Conservation (phyloP, 2,888 invertebrate genomes). For the Andrena minutula region DNA sequence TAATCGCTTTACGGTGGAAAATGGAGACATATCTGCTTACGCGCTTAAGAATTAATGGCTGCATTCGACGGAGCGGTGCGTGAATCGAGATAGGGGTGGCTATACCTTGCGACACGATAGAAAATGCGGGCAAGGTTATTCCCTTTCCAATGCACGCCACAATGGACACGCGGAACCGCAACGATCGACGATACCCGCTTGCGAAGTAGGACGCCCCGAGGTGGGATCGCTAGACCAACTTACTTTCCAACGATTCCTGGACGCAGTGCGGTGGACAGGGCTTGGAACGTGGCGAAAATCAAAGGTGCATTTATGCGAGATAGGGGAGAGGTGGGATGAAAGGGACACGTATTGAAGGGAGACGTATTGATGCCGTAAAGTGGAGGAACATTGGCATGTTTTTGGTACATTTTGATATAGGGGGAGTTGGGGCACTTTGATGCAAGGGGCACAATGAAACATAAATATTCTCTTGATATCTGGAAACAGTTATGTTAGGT, state of each 20-base stretch:
- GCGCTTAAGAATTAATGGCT: slow-evolving; percentile 30
- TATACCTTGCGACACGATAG: slow-evolving; percentile 57
- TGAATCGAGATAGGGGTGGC: slow-evolving; percentile 50
- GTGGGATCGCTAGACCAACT: slow-evolving; percentile 51
- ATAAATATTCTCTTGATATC: no score
- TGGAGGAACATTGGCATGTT: no score
- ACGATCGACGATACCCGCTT: slow-evolving; percentile 56
- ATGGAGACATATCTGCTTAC: slow-evolving; percentile 46
- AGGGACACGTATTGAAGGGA: no score
- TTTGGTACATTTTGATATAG: no score
- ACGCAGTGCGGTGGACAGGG: slow-evolving; percentile 32
- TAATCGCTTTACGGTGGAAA: slow-evolving; percentile 22
- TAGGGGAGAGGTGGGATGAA: no score
- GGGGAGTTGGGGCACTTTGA: no score
- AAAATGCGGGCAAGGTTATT: slow-evolving; percentile 74
- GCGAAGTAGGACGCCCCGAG: slow-evolving; percentile 64
- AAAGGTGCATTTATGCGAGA: slow-evolving; percentile 2
- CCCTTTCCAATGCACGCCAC: slow-evolving; percentile 67
- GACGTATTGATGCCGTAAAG: no score
- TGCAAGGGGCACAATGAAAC: no score
- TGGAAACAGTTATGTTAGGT: no score
- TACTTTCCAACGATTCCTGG: slow-evolving; percentile 71
- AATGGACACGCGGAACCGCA: slow-evolving; percentile 72
- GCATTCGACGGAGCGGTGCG: not conserved
- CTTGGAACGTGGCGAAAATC: slow-evolving; percentile 14